These are phyloP conservation scores for Drosophila siamana DNA, from an alignment of 2,888 invertebrate species.

Conservation along the genomic window DNA sequence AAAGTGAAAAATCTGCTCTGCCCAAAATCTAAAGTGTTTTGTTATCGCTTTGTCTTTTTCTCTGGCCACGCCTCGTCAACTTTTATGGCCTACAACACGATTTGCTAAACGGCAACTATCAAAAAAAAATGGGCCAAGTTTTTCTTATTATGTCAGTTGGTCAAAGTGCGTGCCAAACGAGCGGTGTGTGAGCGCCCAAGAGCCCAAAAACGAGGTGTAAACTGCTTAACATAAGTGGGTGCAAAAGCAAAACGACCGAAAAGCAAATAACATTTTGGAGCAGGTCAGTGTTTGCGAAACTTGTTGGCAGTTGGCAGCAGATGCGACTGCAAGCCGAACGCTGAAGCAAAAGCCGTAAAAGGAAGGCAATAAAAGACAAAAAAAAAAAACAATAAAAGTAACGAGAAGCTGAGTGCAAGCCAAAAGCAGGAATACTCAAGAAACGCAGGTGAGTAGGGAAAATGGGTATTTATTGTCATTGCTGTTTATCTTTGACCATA, in stretches of 20 bases:
- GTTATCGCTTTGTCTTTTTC: constrained; percentile 48
- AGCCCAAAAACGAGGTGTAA: constrained; percentile 7
- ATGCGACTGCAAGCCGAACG: not conserved
- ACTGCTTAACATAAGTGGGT: constrained; percentile 11
- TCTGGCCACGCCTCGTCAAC: constrained; percentile 69
- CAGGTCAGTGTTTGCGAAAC: constrained; percentile 59
- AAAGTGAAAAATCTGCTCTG: constrained; percentile 57
- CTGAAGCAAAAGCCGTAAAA: not conserved
- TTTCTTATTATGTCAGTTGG: constrained; percentile 66
- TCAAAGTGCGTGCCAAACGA: constrained; percentile 63
- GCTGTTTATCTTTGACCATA: not conserved
- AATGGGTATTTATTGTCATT: not conserved
- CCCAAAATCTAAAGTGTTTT: constrained; percentile 43
- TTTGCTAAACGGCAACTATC: constrained; percentile 37
- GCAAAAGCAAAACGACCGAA: constrained; percentile 14
- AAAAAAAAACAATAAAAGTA: constrained; percentile 2
- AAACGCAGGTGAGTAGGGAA: not conserved
- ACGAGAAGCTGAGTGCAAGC: not conserved
- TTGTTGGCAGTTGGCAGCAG: not conserved
- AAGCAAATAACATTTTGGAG: constrained; percentile 31
- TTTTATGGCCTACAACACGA: constrained; percentile 56
- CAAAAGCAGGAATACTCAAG: not conserved
- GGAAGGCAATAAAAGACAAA: not conserved
- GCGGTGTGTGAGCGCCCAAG: constrained; percentile 23
- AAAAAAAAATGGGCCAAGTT: constrained; percentile 72